Conservation (phyloP, 2,113 vertebrate genomes). For the Ptychochromis oligacanthus region DNA sequence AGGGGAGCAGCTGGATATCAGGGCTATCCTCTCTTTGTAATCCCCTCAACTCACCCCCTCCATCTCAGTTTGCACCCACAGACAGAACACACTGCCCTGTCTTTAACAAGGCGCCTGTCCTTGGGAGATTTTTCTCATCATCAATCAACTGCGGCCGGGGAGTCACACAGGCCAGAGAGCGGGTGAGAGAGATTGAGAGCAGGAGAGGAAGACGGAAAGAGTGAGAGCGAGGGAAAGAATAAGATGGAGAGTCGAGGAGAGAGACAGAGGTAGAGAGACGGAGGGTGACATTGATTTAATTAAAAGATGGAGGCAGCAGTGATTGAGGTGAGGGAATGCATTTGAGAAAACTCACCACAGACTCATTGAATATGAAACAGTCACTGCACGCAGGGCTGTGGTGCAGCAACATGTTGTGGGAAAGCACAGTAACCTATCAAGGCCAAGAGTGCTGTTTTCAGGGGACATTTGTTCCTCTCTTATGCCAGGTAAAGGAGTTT, state of each 20-base stretch:
- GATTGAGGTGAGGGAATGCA: constrained; percentile 50
- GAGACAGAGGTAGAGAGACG: constrained; percentile 3
- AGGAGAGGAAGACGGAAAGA: constrained; percentile 5
- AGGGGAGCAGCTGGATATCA: constrained; percentile 7
- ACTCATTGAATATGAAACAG: constrained; percentile 36
- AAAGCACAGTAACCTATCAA: not conserved
- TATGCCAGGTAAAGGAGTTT: not conserved
- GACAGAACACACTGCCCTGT: constrained; percentile 49
- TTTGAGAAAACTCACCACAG: constrained; percentile 25
- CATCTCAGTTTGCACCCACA: constrained; percentile 23
- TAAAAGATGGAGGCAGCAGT: constrained; percentile 49
- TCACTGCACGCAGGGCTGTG: not conserved
- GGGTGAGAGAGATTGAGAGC: constrained; percentile 43
- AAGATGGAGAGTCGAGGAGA: not conserved
- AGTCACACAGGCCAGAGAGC: constrained; percentile 47
- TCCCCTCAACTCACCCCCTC: constrained; percentile 4
- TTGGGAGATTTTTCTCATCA: constrained; percentile 71
- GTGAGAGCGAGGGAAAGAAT: not conserved
- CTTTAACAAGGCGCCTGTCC: constrained; percentile 74
- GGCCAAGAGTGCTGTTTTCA: not conserved
- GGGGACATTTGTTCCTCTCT: not conserved
- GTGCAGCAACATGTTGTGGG: constrained; percentile 21
- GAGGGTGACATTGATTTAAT: constrained; percentile 47
- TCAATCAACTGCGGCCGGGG: constrained; percentile 62
- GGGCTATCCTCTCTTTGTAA: constrained; percentile 32